These are phyloP conservation scores for Gonioctena quinquepunctata DNA, from an alignment of 1,140 invertebrate genomes.

Conservation along the genomic window DNA sequence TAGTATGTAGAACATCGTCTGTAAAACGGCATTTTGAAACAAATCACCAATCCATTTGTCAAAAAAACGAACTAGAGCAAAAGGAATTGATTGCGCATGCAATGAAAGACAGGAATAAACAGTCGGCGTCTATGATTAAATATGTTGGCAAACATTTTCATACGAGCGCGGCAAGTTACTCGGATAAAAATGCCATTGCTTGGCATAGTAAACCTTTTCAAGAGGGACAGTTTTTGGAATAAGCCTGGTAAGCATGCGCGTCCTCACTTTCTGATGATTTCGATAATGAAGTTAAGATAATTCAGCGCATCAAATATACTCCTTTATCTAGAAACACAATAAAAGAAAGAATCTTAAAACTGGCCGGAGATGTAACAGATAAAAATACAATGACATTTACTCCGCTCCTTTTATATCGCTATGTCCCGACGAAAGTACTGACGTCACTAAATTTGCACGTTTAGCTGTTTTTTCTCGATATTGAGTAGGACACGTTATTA, in stretches of 20 bases:
- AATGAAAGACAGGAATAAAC: conserved; percentile 29
- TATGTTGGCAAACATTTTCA: conserved; percentile 27
- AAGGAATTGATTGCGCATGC: conserved; percentile 19
- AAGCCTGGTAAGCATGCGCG: too few relatives aligned
- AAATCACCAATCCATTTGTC: not conserved
- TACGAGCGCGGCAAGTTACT: conserved; percentile 27
- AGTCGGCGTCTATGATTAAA: conserved; percentile 30
- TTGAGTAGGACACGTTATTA: not conserved
- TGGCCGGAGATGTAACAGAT: conserved; percentile 35
- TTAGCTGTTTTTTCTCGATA: not conserved
- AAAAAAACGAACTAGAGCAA: not conserved
- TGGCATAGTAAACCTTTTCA: too few relatives aligned
- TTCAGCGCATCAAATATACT: conserved; percentile 31
- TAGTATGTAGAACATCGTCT: conserved; percentile 8
- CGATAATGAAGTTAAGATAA: conserved; percentile 34
- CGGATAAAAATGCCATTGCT: conserved; percentile 29
- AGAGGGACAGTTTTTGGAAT: too few relatives aligned
- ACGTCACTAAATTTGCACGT: not conserved
- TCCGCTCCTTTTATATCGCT: not conserved
- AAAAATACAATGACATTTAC: conserved; percentile 26
- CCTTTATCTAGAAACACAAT: conserved; percentile 35
- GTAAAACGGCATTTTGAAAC: not conserved
- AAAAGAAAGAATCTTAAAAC: conserved; percentile 34
- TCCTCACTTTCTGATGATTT: too few relatives aligned
- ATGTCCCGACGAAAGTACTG: not conserved